Evolutionary conservation across 2,113 vertebrate genomes (phyloP).

Genomic region (Podiceps cristatus): DNA sequence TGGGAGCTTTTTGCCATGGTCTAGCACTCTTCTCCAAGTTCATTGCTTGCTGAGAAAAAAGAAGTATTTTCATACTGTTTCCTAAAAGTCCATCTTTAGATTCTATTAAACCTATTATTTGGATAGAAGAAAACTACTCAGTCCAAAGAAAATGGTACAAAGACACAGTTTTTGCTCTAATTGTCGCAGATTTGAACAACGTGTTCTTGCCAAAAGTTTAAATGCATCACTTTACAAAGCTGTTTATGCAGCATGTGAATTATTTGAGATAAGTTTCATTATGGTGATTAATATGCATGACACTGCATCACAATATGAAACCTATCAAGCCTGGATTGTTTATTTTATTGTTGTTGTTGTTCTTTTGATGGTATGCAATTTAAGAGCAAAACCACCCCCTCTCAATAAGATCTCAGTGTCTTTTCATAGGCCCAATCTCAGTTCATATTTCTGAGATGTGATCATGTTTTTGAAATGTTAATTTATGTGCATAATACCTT

Average conservation of each 20-base stretch:
- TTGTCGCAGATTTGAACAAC: not conserved
- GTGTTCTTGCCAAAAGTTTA: conserved; percentile 13
- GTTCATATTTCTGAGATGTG: not conserved
- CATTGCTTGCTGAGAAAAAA: not conserved
- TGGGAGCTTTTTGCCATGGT: not conserved
- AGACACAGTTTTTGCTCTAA: not conserved
- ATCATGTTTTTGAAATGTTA: not conserved
- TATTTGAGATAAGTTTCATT: conserved; percentile 58
- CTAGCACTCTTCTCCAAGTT: not conserved
- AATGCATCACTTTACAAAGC: conserved; percentile 31
- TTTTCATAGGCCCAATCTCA: not conserved
- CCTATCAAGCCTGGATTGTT: conserved; percentile 24
- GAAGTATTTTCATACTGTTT: not conserved
- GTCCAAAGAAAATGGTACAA: not conserved
- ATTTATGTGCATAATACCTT: conserved; percentile 22
- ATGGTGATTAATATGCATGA: conserved; percentile 58
- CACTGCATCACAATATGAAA: conserved; percentile 21
- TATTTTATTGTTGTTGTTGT: conserved; percentile 22
- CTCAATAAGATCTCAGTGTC: not conserved
- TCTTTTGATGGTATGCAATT: not conserved
- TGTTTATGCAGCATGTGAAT: conserved; percentile 52
- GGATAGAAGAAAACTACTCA: not conserved
- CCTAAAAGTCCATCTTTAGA: not conserved
- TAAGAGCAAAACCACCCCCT: not conserved
- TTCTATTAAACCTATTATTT: not conserved